Percentiles rank a stretch among this genome's conserved stretches.
Evolutionary conservation across 2,113 vertebrate species (phyloP).

Genomic region (Salvelinus sp.): DNA sequence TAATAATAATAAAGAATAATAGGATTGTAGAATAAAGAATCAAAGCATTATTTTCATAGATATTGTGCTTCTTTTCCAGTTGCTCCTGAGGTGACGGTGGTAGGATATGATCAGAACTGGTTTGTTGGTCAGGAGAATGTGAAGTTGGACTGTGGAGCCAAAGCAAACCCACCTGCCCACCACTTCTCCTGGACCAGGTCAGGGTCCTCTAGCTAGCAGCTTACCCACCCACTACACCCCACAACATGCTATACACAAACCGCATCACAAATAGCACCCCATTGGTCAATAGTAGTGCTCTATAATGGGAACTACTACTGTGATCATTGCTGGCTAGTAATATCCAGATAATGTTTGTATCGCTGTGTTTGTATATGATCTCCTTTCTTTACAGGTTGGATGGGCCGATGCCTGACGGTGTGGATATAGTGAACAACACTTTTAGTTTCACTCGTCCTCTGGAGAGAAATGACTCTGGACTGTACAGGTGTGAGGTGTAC

Average conservation of each 20-base stretch:
- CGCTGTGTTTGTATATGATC: conserved; percentile 8
- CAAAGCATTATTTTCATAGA: background rate
- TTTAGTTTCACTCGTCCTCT: conserved; percentile 85
- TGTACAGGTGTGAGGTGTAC: conserved; percentile 87
- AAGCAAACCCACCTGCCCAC: conserved; percentile 88
- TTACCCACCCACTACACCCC: background rate
- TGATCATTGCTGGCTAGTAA: too few species aligned
- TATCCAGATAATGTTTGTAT: too few species aligned
- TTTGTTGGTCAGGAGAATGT: conserved; percentile 88
- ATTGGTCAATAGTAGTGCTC: background rate
- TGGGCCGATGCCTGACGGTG: conserved; percentile 84
- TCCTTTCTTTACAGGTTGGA: conserved; percentile 78
- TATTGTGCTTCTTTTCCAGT: conserved; percentile 66
- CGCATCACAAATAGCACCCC: background rate
- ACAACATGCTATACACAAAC: background rate
- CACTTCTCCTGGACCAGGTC: conserved; percentile 89
- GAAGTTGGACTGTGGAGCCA: conserved; percentile 87
- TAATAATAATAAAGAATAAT: background rate
- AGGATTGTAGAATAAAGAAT: too few species aligned
- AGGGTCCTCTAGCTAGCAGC: conserved; percentile 26
- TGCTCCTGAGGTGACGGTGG: conserved; percentile 85
- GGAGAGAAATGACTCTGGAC: conserved; percentile 88
- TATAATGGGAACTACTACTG: too few species aligned
- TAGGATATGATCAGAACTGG: conserved; percentile 85
- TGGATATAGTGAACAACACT: conserved; percentile 82